Conservation (phyloP, 1,140 invertebrate genomes). For the Cecropterus lyciades region DNA sequence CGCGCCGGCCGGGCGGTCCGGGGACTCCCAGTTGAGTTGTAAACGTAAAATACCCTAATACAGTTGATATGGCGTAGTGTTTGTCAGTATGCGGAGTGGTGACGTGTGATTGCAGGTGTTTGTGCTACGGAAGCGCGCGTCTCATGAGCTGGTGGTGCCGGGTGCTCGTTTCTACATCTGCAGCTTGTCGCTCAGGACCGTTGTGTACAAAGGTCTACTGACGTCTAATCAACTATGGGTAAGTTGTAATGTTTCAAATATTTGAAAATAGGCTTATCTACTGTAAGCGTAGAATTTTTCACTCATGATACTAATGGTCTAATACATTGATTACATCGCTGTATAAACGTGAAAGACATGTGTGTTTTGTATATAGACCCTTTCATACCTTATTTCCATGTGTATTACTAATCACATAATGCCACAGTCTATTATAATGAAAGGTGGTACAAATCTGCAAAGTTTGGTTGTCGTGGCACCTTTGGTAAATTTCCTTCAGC, state of each 20-base stretch:
- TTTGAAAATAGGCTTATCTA: no score
- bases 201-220: constrained; percentile 99
- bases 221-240: constrained; percentile 98
- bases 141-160: constrained; percentile 93
- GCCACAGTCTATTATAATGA: no score
- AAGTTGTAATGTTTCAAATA: constrained; percentile 38
- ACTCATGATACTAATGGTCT: no score
- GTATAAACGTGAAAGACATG: no score
- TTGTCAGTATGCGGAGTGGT: constrained; percentile 5
- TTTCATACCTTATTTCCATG: no score
- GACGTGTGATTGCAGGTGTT: constrained; percentile 89
- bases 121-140: constrained; percentile 95
- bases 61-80: constrained; percentile 50
- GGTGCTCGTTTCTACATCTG: constrained; percentile 98
- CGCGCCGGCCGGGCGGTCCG: constrained; percentile 52
- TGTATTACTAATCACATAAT: no score
- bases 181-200: constrained; percentile 94
- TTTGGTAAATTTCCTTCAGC: no score
- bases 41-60: constrained; percentile 68
- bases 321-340: no score
- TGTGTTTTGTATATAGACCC: no score
- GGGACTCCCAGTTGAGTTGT: constrained; percentile 42
- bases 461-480: no score
- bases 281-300: no score
- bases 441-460: no score